Conservation (phyloP, 2,113 vertebrate genomes). For the Cheilinus undulatus region DNA sequence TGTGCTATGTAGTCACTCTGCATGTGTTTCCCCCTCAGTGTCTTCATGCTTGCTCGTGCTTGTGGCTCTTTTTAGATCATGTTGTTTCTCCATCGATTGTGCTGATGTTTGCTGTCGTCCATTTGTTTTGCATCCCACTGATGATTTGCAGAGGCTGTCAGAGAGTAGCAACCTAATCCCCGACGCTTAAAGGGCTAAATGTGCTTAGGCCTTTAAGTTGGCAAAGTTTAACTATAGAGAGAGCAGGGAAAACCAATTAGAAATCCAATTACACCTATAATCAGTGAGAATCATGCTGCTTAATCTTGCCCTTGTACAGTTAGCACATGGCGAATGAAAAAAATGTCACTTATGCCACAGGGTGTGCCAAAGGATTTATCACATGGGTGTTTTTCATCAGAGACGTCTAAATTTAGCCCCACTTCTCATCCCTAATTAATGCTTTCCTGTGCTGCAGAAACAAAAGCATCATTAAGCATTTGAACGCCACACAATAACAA, state of each 20-base stretch:
- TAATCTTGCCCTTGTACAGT: slow-evolving; percentile 24
- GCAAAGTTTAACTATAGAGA: slow-evolving; percentile 43
- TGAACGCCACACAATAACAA: not conserved
- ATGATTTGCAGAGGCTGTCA: slow-evolving; percentile 14
- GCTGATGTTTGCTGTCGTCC: not conserved
- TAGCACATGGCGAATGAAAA: not conserved
- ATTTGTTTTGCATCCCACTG: not conserved
- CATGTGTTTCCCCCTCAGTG: not conserved
- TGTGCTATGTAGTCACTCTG: not conserved
- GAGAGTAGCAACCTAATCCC: slow-evolving; percentile 17
- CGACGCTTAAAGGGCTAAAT: slow-evolving; percentile 38
- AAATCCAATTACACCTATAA: slow-evolving; percentile 67
- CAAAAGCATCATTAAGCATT: not conserved
- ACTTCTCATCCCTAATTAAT: slow-evolving; percentile 14
- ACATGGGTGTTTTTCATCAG: slow-evolving; percentile 1
- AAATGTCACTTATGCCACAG: not conserved
- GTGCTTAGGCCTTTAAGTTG: slow-evolving; percentile 35
- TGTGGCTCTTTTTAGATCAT: not conserved
- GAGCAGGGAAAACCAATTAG: slow-evolving; percentile 63
- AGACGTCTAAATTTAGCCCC: slow-evolving; percentile 1
- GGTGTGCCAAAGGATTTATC: not conserved
- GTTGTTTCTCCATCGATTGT: not conserved
- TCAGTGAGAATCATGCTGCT: slow-evolving; percentile 42
- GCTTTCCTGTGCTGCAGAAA: not conserved
- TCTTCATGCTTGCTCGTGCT: not conserved